A percentile compares a stretch with the other conserved stretches of the same genome.
phyloP scores from a whole-genome alignment of 2,797 vertebrate species.

The Apogon hyalosoma region DNA sequence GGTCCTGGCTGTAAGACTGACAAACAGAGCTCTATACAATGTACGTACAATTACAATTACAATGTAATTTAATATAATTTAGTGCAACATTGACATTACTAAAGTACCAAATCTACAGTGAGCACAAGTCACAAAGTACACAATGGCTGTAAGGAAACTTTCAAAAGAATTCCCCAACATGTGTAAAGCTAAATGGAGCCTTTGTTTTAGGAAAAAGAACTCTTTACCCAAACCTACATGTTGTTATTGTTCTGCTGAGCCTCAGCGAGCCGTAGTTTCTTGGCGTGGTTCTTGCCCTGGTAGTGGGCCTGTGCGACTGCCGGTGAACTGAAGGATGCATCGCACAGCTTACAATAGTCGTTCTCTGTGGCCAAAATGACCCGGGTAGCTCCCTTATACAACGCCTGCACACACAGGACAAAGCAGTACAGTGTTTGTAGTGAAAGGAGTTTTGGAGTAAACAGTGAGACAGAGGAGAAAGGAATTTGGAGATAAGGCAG shows the following conservation, averaged over 20 bases:
- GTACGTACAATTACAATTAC: no score
- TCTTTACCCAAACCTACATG: conserved; percentile 85
- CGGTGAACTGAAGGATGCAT: conserved; percentile 96
- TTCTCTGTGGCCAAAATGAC: conserved; percentile 98
- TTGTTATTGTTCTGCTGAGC: conserved; percentile 89
- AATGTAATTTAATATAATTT: no score
- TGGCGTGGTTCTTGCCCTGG: conserved; percentile 98
- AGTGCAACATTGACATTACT: no score
- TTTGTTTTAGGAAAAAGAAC: background rate
- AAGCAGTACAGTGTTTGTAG: conserved; percentile 48
- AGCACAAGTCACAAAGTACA: no score
- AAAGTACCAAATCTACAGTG: no score
- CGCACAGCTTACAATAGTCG: conserved; percentile 98
- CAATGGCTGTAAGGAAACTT: background rate
- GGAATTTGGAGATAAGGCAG: conserved; percentile 4
- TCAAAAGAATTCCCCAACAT: background rate
- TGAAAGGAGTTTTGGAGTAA: conserved; percentile 32
- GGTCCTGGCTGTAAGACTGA: no score
- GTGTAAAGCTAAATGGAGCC: background rate
- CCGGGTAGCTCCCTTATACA: conserved; percentile 89
- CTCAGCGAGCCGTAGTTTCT: conserved; percentile 93
- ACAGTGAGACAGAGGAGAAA: conserved; percentile 21
- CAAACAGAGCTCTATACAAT: no score
- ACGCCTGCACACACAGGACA: conserved; percentile 75
- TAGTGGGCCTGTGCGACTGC: conserved; percentile 98